Evolutionary conservation across 2,888 invertebrate genomes (phyloP).

Genomic region (Agrilus cyanescens): DNA sequence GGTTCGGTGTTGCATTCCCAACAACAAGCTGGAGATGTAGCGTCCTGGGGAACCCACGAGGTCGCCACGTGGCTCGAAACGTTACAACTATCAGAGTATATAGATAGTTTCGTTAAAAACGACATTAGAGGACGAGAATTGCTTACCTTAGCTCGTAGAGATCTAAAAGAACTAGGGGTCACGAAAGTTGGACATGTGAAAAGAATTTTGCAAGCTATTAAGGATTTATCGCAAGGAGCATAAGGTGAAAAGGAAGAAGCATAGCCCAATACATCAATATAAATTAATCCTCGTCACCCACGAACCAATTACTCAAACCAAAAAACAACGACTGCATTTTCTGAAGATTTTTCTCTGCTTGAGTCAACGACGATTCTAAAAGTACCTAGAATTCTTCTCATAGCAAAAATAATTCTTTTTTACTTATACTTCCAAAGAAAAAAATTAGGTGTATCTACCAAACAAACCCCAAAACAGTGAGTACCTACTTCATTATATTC

Average conservation of each 20-base stretch:
- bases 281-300: too few relatives aligned
- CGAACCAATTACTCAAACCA: too few relatives aligned
- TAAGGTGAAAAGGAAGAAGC: constrained; percentile 14
- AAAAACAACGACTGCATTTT: too few relatives aligned
- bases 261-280: too few relatives aligned
- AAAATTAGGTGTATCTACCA: too few relatives aligned
- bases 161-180: constrained; percentile 83
- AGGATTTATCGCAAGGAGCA: constrained; percentile 51
- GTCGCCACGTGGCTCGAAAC: constrained; percentile 85
- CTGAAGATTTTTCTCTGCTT: too few relatives aligned
- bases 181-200: constrained; percentile 94
- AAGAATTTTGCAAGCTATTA: constrained; percentile 84
- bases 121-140: constrained; percentile 88
- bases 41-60: constrained; percentile 77
- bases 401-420: too few relatives aligned
- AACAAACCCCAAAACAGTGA: too few relatives aligned
- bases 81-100: constrained; percentile 80
- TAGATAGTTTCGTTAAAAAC: constrained; percentile 79
- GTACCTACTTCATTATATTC: too few relatives aligned
- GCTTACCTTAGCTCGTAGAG: constrained; percentile 71
- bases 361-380: too few relatives aligned
- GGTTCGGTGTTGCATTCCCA: constrained; percentile 34
- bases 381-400: too few relatives aligned
- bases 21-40: constrained; percentile 40
- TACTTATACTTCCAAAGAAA: too few relatives aligned